phyloP scores from a whole-genome alignment of 2,888 invertebrate species.

The Erynnis tages region DNA sequence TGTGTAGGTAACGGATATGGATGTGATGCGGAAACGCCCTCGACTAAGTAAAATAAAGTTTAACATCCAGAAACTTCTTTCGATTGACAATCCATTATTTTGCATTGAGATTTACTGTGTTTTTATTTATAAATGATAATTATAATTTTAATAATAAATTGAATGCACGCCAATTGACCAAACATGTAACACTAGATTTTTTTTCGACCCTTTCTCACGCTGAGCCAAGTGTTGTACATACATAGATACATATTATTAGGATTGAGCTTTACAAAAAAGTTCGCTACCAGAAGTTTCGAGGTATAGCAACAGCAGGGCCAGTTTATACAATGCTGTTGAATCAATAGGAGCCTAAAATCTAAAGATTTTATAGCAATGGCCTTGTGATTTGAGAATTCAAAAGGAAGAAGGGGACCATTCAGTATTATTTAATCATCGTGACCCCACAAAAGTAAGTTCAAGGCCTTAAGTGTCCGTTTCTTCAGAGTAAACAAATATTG shows the following conservation, averaged over 20 bases:
- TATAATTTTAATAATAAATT: not conserved
- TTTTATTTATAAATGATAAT: not conserved
- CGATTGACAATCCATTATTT: no score
- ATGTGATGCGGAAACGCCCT: no score
- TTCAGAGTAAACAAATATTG: constrained; percentile 27
- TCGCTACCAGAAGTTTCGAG: constrained; percentile 5
- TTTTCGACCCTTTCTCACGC: constrained; percentile 12
- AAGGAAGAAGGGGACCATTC: constrained; percentile 64
- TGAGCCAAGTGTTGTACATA: not conserved
- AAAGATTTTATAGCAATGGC: constrained; percentile 53
- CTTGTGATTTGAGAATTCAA: constrained; percentile 64
- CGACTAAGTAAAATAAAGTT: no score
- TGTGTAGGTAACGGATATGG: no score
- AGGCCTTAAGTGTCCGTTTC: constrained; percentile 60
- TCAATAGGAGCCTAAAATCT: constrained; percentile 50
- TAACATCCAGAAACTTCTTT: no score
- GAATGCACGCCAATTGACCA: not conserved
- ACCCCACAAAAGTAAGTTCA: constrained; percentile 69
- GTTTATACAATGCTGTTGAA: constrained; percentile 56
- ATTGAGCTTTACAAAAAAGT: constrained; percentile 3
- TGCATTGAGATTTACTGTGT: no score
- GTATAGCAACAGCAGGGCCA: constrained; percentile 6
- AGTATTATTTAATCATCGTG: constrained; percentile 60
- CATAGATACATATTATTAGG: not conserved
- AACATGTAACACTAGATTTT: not conserved